Base-by-base conservation (phyloP, 2,797 vertebrate genomes). In the Pampus argenteus region DNA sequence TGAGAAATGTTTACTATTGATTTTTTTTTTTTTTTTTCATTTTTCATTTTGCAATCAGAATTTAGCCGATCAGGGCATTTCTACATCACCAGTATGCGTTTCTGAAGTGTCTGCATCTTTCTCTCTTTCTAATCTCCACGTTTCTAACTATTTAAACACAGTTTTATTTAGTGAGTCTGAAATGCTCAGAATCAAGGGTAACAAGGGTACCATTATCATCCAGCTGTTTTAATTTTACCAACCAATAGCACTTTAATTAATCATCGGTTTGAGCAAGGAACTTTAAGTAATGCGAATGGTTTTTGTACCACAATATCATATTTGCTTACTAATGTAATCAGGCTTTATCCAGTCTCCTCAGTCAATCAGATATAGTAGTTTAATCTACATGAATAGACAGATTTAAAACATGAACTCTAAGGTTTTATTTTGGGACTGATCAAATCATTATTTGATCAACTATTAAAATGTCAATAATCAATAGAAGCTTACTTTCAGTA, bases 361-460 rank as follows among this genome's bases (percentile, higher is more conserved):
- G 36, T 68, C 26, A 31, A 58, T 62, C 26, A 54, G 31, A 66
- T 34, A 42, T 22, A 52, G 47, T 8, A 31, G 3, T 9, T 71
- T 45, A 60, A 58, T 71, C 36, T 36, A 36, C 34, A 3, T 11
- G 10, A 34, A 36, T 36, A 3, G 34, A 13, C 4, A 13, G 34
- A 18, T 45, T 31, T 36, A 34, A 47, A 67, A 68, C 17, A 52
- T 62, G 11, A 69, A 59, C 57, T 62, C 34, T 51, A 8, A 45
- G 69, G 14, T 60, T 74, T 79, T 28, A 44, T 65, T 77, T 59
- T n/a, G 49, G 36, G 2, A 49, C 49, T 38, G 34, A 71, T 71
- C 61, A 78, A 76, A 84, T 79, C 22, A 65, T 76, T 59, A 63
- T 64, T 72, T 50, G 45, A 58, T 57, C 34, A 62, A 48, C 42